Conservation (phyloP, 2,888 invertebrate genomes). For the Epinotia nisella region DNA sequence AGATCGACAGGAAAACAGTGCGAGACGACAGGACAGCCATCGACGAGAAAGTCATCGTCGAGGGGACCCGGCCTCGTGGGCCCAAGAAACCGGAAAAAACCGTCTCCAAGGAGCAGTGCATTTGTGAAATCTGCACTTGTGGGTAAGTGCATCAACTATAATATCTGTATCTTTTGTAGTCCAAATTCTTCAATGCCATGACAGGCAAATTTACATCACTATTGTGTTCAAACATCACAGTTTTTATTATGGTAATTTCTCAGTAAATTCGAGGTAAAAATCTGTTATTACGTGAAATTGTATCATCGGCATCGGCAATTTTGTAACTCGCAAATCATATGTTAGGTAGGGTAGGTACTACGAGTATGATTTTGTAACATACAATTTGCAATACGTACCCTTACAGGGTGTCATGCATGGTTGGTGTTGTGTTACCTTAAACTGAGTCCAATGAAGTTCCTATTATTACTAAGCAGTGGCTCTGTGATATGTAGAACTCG, state of each 20-base stretch:
- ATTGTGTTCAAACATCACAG: conserved; percentile 11
- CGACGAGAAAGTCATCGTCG: conserved; percentile 69
- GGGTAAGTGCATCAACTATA: conserved; percentile 87
- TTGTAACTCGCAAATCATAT: too few relatives aligned
- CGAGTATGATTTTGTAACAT: too few relatives aligned
- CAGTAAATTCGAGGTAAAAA: conserved; percentile 14
- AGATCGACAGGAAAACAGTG: conserved; percentile 76
- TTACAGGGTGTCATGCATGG: too few relatives aligned
- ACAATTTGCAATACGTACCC: too few relatives aligned
- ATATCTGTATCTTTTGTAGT: neutral
- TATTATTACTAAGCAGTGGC: too few relatives aligned
- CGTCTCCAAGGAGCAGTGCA: conserved; percentile 90
- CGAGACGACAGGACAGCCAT: conserved; percentile 76
- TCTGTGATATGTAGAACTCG: too few relatives aligned
- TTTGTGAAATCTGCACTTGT: conserved; percentile 95
- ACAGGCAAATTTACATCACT: neutral
- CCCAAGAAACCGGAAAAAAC: conserved; percentile 76
- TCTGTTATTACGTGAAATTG: conserved; percentile 38
- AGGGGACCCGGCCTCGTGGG: conserved; percentile 75
- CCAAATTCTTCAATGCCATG: neutral
- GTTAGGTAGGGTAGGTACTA: too few relatives aligned
- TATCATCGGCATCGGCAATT: conserved; percentile 21
- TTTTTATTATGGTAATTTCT: conserved; percentile 15
- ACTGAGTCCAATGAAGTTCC: too few relatives aligned
- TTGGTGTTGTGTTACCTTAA: too few relatives aligned